These are phyloP conservation scores for Pipistrellus nathusii DNA, from an alignment of 2,797 vertebrate genomes.

Conservation along the genomic window DNA sequence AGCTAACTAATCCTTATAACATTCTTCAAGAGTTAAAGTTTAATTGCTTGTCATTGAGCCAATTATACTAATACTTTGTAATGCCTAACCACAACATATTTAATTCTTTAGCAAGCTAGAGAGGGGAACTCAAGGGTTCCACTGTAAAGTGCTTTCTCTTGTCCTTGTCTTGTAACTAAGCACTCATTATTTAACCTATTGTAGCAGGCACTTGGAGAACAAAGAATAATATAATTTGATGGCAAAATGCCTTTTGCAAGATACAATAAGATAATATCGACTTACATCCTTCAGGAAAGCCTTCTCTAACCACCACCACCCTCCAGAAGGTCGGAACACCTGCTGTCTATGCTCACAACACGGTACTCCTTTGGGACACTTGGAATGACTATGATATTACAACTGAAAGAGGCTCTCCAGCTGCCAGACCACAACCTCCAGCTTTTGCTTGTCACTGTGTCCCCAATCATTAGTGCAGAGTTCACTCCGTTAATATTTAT, in stretches of 20 bases:
- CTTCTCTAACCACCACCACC: neutral
- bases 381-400: neutral
- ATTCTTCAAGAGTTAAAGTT: constrained; percentile 3
- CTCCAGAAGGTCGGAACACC: neutral
- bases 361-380: neutral
- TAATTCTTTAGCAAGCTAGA: neutral
- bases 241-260: neutral
- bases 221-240: constrained; percentile 34
- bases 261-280: constrained; percentile 8
- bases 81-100: neutral
- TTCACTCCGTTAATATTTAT: constrained; percentile 46
- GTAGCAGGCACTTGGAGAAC: neutral
- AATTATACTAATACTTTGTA: neutral
- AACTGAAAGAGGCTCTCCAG: neutral
- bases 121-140: neutral
- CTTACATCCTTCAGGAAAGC: neutral
- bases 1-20: neutral
- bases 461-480: neutral
- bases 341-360: neutral
- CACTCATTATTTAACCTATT: constrained; percentile 24
- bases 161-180: neutral
- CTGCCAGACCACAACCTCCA: neutral
- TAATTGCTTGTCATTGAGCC: neutral
- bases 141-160: neutral
- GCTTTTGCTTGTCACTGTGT: neutral